Conservation (phyloP, 2,113 vertebrate genomes). For the Octodon degus region DNA sequence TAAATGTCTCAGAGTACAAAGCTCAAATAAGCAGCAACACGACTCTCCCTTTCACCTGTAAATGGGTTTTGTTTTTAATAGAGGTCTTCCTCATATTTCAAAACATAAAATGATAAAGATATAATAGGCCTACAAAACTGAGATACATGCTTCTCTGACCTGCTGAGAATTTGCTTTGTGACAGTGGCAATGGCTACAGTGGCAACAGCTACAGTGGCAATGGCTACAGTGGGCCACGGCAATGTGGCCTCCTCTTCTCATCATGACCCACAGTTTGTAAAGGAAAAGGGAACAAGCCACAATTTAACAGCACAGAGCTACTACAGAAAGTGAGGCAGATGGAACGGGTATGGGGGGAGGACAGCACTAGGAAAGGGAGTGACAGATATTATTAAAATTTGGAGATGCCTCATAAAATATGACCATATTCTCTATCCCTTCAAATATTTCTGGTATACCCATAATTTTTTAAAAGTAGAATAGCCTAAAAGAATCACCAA, state of each 20-base stretch:
- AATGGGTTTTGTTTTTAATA: not conserved
- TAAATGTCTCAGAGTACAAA: slow-evolving; percentile 29
- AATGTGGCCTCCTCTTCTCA: not conserved
- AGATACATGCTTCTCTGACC: slow-evolving; percentile 33
- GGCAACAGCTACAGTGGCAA: not conserved
- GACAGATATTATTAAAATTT: not conserved
- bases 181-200: not conserved
- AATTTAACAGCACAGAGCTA: not conserved
- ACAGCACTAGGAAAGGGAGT: not conserved
- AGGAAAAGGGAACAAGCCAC: not conserved
- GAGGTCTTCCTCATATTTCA: slow-evolving; percentile 13
- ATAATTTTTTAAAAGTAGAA: slow-evolving; percentile 17
- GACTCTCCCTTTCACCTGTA: not conserved
- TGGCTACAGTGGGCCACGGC: not conserved
- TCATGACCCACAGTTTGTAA: not conserved
- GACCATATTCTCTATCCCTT: not conserved
- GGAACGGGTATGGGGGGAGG: not conserved
- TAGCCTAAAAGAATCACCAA: not conserved
- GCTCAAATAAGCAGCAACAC: not conserved
- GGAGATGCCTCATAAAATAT: not conserved
- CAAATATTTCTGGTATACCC: not conserved
- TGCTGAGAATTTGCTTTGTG: slow-evolving; percentile 19
- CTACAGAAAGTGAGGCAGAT: not conserved
- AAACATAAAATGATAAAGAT: slow-evolving; percentile 46
- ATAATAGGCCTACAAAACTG: not conserved